Evolutionary conservation across 2,797 vertebrate genomes (phyloP), one percentile per base, ranked within the genome.

Genomic region (Buphagus erythrorhynchus): DNA sequence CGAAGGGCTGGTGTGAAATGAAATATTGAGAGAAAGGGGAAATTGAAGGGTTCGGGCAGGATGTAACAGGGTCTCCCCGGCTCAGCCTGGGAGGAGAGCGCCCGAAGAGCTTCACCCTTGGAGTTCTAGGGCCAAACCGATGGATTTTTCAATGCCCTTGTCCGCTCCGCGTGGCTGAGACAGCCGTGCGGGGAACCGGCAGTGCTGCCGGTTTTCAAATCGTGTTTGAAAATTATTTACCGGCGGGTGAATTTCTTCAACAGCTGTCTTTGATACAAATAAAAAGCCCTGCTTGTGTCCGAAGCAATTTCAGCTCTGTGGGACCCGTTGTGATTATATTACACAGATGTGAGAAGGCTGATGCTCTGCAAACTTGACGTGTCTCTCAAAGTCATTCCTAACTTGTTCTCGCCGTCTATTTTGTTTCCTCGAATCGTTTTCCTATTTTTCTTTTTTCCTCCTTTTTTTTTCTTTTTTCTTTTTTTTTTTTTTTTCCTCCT

Each of bases 211-310:
- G n/a, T n/a, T n/a, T n/a, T n/a, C n/a, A 84, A 29, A 69, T 80
- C 65, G 61, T 38, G 3, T 90, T 85, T 33, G 76, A 80, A 96
- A 90, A 91, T 90, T 92, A 92, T 96, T 96, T 94, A 96, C 79
- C 51, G 77, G 57, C 12, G 16, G 84, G 43, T 24, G 54, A 81
- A 92, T 90, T 83, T 93, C 85, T 74, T 88, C 79, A 90, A 73
- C 93, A 96, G 91, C 87, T 93, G 96, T 62, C 76, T 91, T 83
- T 63, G 65, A 63, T 86, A 86, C 61, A 94, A 91, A 92, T 92
- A 90, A 94, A 96, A 92, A 69, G 28, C 86, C 46, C 22, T 26
- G 61, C 35, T 85, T 66, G 46, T 67, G 55, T 94, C 72, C 86
- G 49, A 75, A 78, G 79, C 61, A 82, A 40, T 95, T 91, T 54